Evolutionary conservation across 2,888 invertebrate genomes (phyloP), one percentile per base, ranked within the genome.

Genomic region (Panzeria rudis): DNA sequence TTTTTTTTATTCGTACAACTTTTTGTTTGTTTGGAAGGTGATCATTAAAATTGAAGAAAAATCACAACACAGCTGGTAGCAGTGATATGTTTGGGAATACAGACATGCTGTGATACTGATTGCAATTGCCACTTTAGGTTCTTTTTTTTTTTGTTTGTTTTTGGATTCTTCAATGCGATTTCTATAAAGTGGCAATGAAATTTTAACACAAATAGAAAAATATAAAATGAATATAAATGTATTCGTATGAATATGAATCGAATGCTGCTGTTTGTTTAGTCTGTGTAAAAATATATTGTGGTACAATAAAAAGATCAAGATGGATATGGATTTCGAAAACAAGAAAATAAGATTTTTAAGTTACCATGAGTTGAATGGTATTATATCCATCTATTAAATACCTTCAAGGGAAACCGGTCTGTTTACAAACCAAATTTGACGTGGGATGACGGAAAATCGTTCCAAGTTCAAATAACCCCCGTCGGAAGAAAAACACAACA

Each of bases 91-190:
- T 76, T 83, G 86, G 87, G 84, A 86, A 85, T 82, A 64, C 66
- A 80, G 79, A 83, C 87, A 83, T 71, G 84, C 86, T 87, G 87
- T 85, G 87, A 76, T 79, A 84, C 77, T 86, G 87, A 86, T 87
- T 87, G 84, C 83, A 77, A 78, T 83, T 84, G 80, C 87, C 83
- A 84, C 86, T 78, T 80, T 23, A 73, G 68, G 68, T 77, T 73
- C 11, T n/a, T 41, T 38, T 35, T 13, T 61, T 59, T 72, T 64
- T 62, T 29, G 13, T 41, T 59, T 47, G 61, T 56, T 32, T 29
- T 29, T 56, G 23, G 23, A 23, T 15, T 35, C 25, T 75, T 29
- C 56, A 13, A 8, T n/a, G 50, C 29, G 59, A 76, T 64, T 61
- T 56, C 47, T 66, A 44, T 47, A 32, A 47, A 80, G 80, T 84